Conservation (phyloP, 2,888 invertebrate genomes). For the Agrotis clavis region DNA sequence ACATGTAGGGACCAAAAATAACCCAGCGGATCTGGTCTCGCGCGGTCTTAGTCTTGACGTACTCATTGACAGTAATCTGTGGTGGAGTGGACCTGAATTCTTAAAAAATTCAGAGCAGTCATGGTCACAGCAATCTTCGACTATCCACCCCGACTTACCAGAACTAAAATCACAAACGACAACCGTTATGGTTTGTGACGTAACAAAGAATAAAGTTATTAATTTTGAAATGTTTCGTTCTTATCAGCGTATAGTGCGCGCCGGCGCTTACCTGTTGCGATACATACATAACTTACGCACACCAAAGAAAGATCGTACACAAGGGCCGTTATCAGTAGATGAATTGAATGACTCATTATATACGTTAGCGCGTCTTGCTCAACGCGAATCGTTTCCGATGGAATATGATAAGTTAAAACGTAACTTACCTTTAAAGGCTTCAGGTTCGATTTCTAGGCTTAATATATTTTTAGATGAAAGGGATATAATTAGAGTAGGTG, state of each 20-base stretch:
- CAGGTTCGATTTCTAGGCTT: too few relatives aligned
- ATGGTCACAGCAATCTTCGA: not conserved
- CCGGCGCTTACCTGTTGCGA: not conserved
- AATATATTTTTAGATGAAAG: not conserved
- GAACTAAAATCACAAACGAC: constrained; percentile 1
- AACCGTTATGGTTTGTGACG: not conserved
- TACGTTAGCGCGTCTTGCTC: too few relatives aligned
- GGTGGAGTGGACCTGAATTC: not conserved
- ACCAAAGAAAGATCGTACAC: not conserved
- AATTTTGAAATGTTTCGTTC: not conserved
- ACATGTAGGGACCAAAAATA: constrained; percentile 1
- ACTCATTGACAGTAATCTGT: not conserved
- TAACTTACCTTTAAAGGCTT: too few relatives aligned
- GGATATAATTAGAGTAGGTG: not conserved
- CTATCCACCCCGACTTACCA: too few relatives aligned
- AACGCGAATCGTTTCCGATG: too few relatives aligned
- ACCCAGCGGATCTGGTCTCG: not conserved
- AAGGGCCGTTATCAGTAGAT: too few relatives aligned
- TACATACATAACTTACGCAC: too few relatives aligned
- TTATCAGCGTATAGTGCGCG: not conserved
- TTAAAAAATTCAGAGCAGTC: not conserved
- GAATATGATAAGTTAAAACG: too few relatives aligned
- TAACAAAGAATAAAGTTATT: not conserved
- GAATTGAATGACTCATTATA: too few relatives aligned
- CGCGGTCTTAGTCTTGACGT: not conserved